Evolutionary conservation across 2,113 vertebrate species (phyloP).

Genomic region (Archocentrus centrarchus): DNA sequence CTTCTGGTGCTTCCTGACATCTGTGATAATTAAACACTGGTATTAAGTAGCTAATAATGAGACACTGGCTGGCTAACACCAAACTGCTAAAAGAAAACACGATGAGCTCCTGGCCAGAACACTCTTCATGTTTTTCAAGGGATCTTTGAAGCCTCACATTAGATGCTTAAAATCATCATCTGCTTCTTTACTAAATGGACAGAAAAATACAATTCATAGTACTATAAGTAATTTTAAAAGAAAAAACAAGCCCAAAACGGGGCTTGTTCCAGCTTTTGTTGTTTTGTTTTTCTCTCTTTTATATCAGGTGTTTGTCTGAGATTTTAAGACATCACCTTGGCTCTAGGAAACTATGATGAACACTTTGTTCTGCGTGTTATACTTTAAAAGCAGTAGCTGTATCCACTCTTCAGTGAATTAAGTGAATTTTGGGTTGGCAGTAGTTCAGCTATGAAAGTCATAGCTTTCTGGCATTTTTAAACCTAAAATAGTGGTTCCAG

Average conservation of each 20-base stretch:
- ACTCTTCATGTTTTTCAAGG: neutral
- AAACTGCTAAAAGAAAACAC: slow-evolving; percentile 8
- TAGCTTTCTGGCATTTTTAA: neutral
- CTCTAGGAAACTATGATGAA: neutral
- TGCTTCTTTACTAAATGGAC: neutral
- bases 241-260: neutral
- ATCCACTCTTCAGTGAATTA: neutral
- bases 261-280: neutral
- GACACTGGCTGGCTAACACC: slow-evolving; percentile 11
- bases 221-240: neutral
- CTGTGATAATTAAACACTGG: slow-evolving; percentile 50
- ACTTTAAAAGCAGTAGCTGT: neutral
- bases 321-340: neutral
- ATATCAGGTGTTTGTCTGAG: neutral
- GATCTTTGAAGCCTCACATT: neutral
- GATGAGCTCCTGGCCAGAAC: neutral
- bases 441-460: neutral
- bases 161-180: neutral
- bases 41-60: slow-evolving; percentile 59
- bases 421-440: neutral
- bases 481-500: neutral
- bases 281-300: neutral
- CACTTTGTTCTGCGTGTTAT: neutral
- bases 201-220: neutral
- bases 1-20: slow-evolving; percentile 20